Evolutionary conservation across 2,888 invertebrate genomes (phyloP), one percentile per base, ranked within the genome.

Genomic region (Pollenia labialis): DNA sequence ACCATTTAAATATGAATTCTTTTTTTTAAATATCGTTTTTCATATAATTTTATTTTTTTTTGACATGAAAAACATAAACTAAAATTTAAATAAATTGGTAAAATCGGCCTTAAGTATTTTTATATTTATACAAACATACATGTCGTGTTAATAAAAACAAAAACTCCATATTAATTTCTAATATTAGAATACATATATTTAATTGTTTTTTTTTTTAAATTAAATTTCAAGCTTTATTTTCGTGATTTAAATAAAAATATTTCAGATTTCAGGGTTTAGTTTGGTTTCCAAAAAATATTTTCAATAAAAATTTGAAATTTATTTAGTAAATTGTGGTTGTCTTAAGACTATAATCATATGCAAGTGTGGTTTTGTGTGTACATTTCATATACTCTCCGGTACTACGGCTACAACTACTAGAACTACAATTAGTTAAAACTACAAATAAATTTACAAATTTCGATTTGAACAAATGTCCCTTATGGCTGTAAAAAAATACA

Each of bases 371-470:
- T 52, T 52, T 82, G 75, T 50, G 44, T 58, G 71, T 69, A 71
- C 48, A 72, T 62, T 40, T 12, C 44, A 42, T 44, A 32, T 12
- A 32, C 18, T 50, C 58, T 48, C 50, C 54, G 48, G 48, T 10
- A 48, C 68, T 79, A 58, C 16, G 46, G 4, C 74, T 80, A 79
- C 68, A 74, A 40, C 68, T 64, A 74, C 69, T 82, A 69, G 32
- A 60, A 12, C 76, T 79, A 82, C 42, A 52, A 50, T 74, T 56
- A 76, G 50, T 66, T 58, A 74, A 54, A 75, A 82, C 81, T 82
- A 82, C 79, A 79, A 85, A 85, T 50, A 72, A 72, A 81, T 74
- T 60, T 85, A 81, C 68, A 85, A 85, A 77, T 68, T 68, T 66
- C 52, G 46, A 23, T 76, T 66, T 18, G 46, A 58, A 50, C 18